Conservation (phyloP, 2,113 vertebrate species). For the Ptilorrhoa leucosticta region DNA sequence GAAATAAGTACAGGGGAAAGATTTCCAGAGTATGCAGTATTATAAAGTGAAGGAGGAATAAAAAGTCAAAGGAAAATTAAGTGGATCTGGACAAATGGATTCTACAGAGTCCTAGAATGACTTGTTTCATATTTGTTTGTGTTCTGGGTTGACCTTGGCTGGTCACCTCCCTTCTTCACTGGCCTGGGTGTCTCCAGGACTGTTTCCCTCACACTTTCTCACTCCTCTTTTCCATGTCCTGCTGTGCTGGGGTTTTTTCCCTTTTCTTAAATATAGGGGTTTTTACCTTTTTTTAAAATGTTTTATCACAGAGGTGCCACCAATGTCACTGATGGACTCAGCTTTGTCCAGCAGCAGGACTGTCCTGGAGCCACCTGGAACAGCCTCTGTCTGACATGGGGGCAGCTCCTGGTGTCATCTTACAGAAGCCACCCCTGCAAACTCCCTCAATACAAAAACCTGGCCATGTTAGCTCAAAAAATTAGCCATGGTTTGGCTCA, state of each 20-base stretch:
- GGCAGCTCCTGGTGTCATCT: neutral
- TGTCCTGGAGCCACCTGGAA: neutral
- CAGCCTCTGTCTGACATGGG: neutral
- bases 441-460: neutral
- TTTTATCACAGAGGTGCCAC: neutral
- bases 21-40: neutral
- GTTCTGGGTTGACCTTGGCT: neutral
- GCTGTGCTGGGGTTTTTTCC: neutral
- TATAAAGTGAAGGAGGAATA: neutral
- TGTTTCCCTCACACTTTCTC: neutral
- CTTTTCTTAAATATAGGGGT: accelerated
- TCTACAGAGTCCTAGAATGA: neutral
- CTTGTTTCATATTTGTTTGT: neutral
- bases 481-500: neutral
- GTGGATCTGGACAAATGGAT: neutral
- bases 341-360: neutral
- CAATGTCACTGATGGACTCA: neutral
- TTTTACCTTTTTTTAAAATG: neutral
- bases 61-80: neutral
- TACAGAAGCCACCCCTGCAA: neutral
- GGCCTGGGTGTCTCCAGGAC: neutral
- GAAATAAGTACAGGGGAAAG: neutral
- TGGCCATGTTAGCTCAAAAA: neutral
- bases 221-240: neutral
- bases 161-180: neutral